Conservation (phyloP, 2,888 invertebrate species). For the Diaperis boleti region DNA sequence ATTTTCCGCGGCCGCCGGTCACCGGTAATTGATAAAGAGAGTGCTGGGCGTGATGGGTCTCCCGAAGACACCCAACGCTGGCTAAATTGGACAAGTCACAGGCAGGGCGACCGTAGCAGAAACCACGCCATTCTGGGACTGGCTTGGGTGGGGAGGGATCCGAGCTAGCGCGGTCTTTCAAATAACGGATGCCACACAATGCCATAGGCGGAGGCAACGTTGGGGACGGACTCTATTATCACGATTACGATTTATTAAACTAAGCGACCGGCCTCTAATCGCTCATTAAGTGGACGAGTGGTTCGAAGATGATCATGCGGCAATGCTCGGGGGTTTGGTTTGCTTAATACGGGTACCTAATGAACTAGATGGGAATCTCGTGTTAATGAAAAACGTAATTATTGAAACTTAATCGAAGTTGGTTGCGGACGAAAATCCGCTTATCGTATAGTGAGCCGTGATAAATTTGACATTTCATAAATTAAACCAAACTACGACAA, state of each 20-base stretch:
- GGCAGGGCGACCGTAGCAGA: slow-evolving; percentile 65
- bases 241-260: too few relatives aligned
- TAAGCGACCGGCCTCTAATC: not conserved
- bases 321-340: too few relatives aligned
- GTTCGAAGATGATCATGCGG: too few relatives aligned
- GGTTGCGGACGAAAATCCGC: too few relatives aligned
- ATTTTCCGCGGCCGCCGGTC: slow-evolving; percentile 22
- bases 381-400: too few relatives aligned
- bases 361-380: too few relatives aligned
- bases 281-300: too few relatives aligned
- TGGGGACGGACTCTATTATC: slow-evolving; percentile 12
- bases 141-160: slow-evolving; percentile 58
- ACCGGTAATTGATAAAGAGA: slow-evolving; percentile 48
- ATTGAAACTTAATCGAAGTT: too few relatives aligned
- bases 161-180: slow-evolving; percentile 47
- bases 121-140: slow-evolving; percentile 66
- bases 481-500: too few relatives aligned
- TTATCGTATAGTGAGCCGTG: too few relatives aligned
- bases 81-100: slow-evolving; percentile 57
- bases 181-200: slow-evolving; percentile 47
- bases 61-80: slow-evolving; percentile 48
- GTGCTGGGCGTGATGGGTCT: slow-evolving; percentile 43
- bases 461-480: too few relatives aligned
- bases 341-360: too few relatives aligned
- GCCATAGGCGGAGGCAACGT: slow-evolving; percentile 48